These are phyloP conservation scores for Empidonax traillii DNA, from an alignment of 2,113 vertebrate genomes.

Conservation along the genomic window DNA sequence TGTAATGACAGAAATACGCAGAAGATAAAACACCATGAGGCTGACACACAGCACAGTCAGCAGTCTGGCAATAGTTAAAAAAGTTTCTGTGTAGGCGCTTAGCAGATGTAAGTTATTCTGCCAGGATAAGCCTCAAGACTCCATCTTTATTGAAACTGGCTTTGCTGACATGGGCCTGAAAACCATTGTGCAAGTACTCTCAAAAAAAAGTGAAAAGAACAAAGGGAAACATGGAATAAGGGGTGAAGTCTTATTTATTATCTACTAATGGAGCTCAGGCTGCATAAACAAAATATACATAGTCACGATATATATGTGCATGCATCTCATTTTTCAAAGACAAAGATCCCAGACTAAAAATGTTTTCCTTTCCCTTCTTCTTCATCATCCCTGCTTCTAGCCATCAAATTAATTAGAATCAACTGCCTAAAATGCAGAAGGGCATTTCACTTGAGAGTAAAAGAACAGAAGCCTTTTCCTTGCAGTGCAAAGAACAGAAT, in stretches of 20 bases:
- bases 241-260: not conserved
- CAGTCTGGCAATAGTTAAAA: constrained; percentile 49
- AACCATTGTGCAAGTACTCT: not conserved
- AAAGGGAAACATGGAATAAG: constrained; percentile 32
- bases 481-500: not conserved
- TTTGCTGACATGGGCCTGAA: constrained; percentile 16
- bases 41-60: constrained; percentile 29
- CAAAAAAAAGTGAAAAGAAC: constrained; percentile 37
- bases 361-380: not conserved
- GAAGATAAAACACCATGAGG: constrained; percentile 37
- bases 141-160: constrained; percentile 37
- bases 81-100: constrained; percentile 41
- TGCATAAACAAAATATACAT: not conserved
- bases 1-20: constrained; percentile 42
- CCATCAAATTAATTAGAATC: constrained; percentile 10
- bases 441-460: not conserved
- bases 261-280: not conserved
- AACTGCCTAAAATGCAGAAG: not conserved
- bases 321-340: not conserved
- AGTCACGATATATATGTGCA: not conserved
- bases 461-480: not conserved
- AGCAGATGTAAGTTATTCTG: constrained; percentile 46
- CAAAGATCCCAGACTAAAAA: not conserved
- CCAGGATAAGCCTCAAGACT: constrained; percentile 22
- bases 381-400: not conserved